Evolutionary conservation across 2,797 vertebrate genomes (phyloP).

Genomic region (Paratrypauchen microcephalus): DNA sequence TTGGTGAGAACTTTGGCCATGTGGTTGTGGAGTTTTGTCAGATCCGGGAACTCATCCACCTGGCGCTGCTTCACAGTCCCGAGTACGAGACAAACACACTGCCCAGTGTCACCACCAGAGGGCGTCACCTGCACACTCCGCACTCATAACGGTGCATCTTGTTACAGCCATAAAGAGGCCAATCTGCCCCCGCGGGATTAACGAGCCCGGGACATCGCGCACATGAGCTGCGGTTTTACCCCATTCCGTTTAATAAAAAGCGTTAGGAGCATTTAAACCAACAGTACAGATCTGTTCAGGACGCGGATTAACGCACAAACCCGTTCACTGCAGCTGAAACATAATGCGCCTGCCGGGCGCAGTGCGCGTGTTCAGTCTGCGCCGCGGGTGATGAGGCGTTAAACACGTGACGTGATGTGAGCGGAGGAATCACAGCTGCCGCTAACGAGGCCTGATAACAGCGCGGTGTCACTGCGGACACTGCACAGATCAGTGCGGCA

Average conservation of each 20-base stretch:
- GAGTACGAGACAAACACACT: slow-evolving; percentile 67
- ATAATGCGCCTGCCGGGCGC: too few relatives aligned
- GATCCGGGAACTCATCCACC: slow-evolving; percentile 78
- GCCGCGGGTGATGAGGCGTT: neutral
- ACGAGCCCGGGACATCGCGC: neutral
- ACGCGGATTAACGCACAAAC: neutral
- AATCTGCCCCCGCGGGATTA: slow-evolving; percentile 1
- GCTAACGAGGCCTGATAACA: neutral
- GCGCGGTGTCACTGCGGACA: neutral
- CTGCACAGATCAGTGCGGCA: neutral
- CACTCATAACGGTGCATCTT: neutral
- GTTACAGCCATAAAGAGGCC: neutral
- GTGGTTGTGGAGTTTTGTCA: slow-evolving; percentile 79
- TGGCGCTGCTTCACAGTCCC: slow-evolving; percentile 73
- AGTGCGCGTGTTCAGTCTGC: too few relatives aligned
- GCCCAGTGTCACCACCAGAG: neutral
- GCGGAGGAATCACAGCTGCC: slow-evolving; percentile 7
- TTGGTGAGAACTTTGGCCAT: slow-evolving; percentile 70
- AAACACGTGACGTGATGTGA: neutral
- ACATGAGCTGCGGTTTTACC: neutral
- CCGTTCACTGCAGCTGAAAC: neutral
- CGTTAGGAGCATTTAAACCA: neutral
- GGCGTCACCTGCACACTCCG: neutral
- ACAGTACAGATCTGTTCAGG: neutral
- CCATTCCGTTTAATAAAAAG: neutral